Evolutionary conservation across 2,113 vertebrate genomes (phyloP), one percentile per base, ranked within the genome.

Genomic region (Cynocephalus volans): DNA sequence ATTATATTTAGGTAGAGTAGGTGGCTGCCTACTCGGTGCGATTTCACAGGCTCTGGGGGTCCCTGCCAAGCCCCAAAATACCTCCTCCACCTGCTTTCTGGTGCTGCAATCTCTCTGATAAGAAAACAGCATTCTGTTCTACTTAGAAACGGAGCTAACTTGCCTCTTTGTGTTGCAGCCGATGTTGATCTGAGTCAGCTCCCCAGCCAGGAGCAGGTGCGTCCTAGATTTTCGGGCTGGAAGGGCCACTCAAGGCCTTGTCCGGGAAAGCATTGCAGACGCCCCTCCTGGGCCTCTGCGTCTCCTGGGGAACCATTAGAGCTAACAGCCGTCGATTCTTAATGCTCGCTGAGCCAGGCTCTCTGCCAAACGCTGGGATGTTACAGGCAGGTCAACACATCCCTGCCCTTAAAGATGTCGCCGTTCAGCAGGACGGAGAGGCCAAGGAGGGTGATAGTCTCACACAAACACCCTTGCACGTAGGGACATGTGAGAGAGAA

Each of bases 51-150:
- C 58, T 76, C 50, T 31, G 75, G 87, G 65, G 88, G 93, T 85
- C 76, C 64, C 93, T 90, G 87, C 80, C 80, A 90, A 98, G 5
- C 58, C 93, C 96, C 24, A 48, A 88, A 98, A 96, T 88, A 95
- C 76, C 67, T 83, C 90, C 58, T 81, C 80, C 96, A 93, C 95
- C 96, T 94, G 97, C 85, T 88, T 73, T 85, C 56, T 26, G 88
- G 80, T 28, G 72, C 85, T 8, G 4, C 80, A 6, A 1, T 8
- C 50, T 58, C 83, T 48, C 72, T 21, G 90, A 18, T 60, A 24
- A 31, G 89, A 45, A 82, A 21, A 69, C 8, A n/a, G 88, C 69
- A 69, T 65, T 95, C 79, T 18, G 64, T 50, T 60, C 67, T 86
- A 50, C 70, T 76, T 24, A 31, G 93, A 8, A 73, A n/a, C 64